Base-by-base conservation (phyloP, 2,113 vertebrate genomes). In the Nothocercus nigrocapillus region DNA sequence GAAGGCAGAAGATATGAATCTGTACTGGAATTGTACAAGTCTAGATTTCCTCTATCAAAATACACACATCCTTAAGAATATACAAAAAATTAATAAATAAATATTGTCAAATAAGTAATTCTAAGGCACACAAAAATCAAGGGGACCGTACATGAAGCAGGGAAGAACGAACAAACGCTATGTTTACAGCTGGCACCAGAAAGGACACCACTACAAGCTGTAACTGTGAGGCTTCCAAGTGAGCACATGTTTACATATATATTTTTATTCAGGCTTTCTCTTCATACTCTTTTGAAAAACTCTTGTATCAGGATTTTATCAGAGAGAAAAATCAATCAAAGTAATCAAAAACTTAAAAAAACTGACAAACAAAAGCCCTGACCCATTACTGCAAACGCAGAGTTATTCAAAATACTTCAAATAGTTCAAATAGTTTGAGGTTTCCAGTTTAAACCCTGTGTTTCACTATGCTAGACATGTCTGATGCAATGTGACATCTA, bases 21-120 rank as follows among this genome's bases (percentile, higher is more conserved):
- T 8, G 2, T 7, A 11, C 13, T 47, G 36, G 3, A 6, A 59
- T 47, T 20, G 16, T 44, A 64, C 4, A 56, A n/a, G 51, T 66
- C 7, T 58, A 16, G 2, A 34, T 85, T 75, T 70, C 9, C 7
- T 59, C 67, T 72, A 18, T 80, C 15, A 5, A 38, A 76, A 77
- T 86, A 58, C 21, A 53, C 3, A 56, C 5, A 62, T 24, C 4
- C 17, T 70, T 82, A 88, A n/a, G 24, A 2, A 72, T 86, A 28
- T 40, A 63, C 0, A 22, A 67, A 73, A 3, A 24, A 40, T 7
- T 8, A 73, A 5, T 24, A 38, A 1, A 1, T 18, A 67, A 24
- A 28, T 68, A 9, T 47, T 6, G 1, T 17, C 58, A n/a, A 76
- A 49, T 38, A 4, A 36, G 15, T 67, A 4, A 42, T 69, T 90